A percentile compares a stretch with the other conserved stretches of the same genome.
phyloP scores from a whole-genome alignment of 2,888 invertebrate genomes.

The Drosophila borealis region DNA sequence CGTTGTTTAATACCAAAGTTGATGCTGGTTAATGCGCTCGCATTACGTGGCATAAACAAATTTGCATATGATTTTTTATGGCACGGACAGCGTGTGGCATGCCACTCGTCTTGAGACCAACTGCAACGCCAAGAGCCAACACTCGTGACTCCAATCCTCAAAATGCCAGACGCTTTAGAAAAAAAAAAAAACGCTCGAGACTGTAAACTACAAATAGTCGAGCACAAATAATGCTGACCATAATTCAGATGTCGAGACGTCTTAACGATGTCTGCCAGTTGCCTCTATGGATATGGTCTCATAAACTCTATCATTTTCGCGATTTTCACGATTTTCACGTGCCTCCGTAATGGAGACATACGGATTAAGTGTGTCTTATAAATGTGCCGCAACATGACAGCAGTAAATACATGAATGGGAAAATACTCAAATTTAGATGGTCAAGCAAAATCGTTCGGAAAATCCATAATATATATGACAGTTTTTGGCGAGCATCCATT shows the following conservation, averaged over 20 bases:
- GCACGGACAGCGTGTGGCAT: conserved; percentile 39
- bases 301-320: conserved; percentile 44
- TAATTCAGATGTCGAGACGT: conserved; percentile 52
- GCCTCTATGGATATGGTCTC: conserved; percentile 35
- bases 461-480: conserved; percentile 1
- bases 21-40: conserved; percentile 54
- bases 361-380: conserved; percentile 39
- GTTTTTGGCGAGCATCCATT: neutral
- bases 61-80: conserved; percentile 65
- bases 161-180: conserved; percentile 53
- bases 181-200: conserved; percentile 50
- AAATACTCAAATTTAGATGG: conserved; percentile 5
- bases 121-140: conserved; percentile 25
- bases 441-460: too few species aligned
- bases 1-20: conserved; percentile 69
- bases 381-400: conserved; percentile 30
- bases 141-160: conserved; percentile 47
- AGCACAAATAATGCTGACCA: conserved; percentile 38
- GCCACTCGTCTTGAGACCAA: conserved; percentile 61
- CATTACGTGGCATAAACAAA: conserved; percentile 60
- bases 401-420: conserved; percentile 16
- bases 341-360: conserved; percentile 32
- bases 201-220: conserved; percentile 34
- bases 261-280: conserved; percentile 48
- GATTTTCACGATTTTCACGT: conserved; percentile 7